These are phyloP conservation scores for Andrena praecox DNA, from an alignment of 2,888 invertebrate genomes.

Conservation along the genomic window DNA sequence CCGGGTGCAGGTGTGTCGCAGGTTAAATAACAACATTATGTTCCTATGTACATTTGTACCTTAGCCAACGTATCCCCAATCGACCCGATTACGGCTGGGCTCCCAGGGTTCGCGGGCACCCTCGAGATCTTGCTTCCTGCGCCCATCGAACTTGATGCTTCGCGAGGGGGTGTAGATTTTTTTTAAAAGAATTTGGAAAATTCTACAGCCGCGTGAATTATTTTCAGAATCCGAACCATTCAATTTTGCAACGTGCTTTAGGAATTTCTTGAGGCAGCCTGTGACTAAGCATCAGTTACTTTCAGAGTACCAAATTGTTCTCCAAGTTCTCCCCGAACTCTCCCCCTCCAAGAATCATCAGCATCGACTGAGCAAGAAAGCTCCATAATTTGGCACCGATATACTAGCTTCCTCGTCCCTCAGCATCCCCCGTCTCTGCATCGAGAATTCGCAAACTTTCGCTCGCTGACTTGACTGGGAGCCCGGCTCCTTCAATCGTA, in stretches of 20 bases:
- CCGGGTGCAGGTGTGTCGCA: conserved; percentile 49
- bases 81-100: conserved; percentile 78
- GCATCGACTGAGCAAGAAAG: not conserved
- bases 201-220: too few species aligned
- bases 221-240: not conserved
- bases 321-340: not conserved
- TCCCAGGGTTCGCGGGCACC: conserved; percentile 63
- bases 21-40: conserved; percentile 81
- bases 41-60: conserved; percentile 85
- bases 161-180: not conserved
- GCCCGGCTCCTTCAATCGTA: conserved; percentile 79
- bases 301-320: not conserved
- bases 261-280: too few species aligned
- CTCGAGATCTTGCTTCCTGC: not conserved
- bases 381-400: conserved; percentile 39
- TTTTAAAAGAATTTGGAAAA: not conserved
- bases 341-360: not conserved
- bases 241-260: too few species aligned
- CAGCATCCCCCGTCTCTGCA: not conserved
- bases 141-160: not conserved
- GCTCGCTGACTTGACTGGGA: conserved; percentile 65
- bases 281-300: not conserved
- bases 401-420: not conserved
- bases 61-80: conserved; percentile 82
- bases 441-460: not conserved